A percentile compares a stretch with the other conserved stretches of the same genome.
Conservation (phyloP, 1,140 invertebrate genomes). For the Diachasma alloeum region DNA sequence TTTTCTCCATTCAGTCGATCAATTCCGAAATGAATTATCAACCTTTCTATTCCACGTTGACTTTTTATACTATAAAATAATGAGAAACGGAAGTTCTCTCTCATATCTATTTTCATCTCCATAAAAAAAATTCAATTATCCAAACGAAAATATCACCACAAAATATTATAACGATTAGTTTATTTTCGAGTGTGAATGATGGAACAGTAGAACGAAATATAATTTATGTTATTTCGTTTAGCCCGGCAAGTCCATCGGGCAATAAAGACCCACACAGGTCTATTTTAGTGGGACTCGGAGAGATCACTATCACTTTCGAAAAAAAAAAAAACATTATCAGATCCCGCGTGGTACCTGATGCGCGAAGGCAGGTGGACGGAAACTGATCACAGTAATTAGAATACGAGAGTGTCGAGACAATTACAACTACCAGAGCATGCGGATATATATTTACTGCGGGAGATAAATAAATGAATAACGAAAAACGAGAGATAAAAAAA, state of each 20-base stretch:
- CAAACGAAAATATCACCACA: too few relatives aligned
- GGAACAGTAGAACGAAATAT: too few relatives aligned
- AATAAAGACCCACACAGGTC: background rate
- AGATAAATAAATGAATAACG: background rate
- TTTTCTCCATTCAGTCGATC: too few relatives aligned
- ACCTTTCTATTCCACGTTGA: too few relatives aligned
- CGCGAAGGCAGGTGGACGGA: constrained; percentile 8
- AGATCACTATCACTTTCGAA: background rate
- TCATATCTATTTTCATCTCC: too few relatives aligned
- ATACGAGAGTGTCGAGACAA: constrained; percentile 1
- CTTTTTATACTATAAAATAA: too few relatives aligned
- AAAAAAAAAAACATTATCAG: background rate
- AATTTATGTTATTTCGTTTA: background rate
- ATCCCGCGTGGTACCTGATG: background rate
- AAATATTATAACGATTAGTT: too few relatives aligned
- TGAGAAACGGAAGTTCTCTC: too few relatives aligned
- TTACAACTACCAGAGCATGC: background rate
- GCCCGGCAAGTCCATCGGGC: background rate
- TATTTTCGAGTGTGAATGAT: too few relatives aligned
- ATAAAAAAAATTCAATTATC: too few relatives aligned
- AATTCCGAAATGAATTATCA: too few relatives aligned
- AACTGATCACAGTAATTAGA: constrained; percentile 8
- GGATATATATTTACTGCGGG: background rate
- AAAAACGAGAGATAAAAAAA: background rate
- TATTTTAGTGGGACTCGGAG: background rate